phyloP scores from a whole-genome alignment of 2,888 invertebrate species.

The Drosophila colorata region DNA sequence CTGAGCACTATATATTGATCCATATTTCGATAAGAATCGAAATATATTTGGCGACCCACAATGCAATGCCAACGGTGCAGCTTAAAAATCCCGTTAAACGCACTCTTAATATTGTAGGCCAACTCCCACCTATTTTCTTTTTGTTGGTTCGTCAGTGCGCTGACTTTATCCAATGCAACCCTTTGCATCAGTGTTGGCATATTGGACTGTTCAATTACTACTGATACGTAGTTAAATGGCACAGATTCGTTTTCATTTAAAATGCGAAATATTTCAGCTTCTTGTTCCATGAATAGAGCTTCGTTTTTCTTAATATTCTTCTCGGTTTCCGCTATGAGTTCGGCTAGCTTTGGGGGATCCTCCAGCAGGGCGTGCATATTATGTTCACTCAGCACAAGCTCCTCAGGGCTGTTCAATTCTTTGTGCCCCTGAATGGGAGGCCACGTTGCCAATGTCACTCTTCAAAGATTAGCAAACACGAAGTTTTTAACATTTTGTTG shows the following conservation, averaged over 20 bases:
- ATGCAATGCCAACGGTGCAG: conserved; percentile 6
- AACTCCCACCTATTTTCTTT: not conserved
- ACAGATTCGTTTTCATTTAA: not conserved
- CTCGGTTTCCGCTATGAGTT: not conserved
- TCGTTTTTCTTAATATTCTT: not conserved
- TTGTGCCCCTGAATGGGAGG: not conserved
- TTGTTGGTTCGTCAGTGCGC: no score
- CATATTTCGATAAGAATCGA: not conserved
- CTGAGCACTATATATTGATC: not conserved
- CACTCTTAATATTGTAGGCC: not conserved
- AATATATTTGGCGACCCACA: not conserved
- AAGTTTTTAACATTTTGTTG: conserved; percentile 1
- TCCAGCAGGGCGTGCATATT: no score
- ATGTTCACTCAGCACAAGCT: no score
- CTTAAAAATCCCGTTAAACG: not conserved
- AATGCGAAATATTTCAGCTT: not conserved
- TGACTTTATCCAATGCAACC: accelerated
- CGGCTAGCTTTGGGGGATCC: no score
- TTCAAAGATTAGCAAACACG: not conserved
- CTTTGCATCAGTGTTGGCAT: accelerated
- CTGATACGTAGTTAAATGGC: not conserved
- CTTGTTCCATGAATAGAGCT: not conserved
- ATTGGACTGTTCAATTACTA: not conserved
- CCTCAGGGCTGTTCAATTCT: not conserved
- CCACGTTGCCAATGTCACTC: not conserved